phyloP scores from a whole-genome alignment of 2,797 vertebrate species.

The Dendrocincla tyrannina region DNA sequence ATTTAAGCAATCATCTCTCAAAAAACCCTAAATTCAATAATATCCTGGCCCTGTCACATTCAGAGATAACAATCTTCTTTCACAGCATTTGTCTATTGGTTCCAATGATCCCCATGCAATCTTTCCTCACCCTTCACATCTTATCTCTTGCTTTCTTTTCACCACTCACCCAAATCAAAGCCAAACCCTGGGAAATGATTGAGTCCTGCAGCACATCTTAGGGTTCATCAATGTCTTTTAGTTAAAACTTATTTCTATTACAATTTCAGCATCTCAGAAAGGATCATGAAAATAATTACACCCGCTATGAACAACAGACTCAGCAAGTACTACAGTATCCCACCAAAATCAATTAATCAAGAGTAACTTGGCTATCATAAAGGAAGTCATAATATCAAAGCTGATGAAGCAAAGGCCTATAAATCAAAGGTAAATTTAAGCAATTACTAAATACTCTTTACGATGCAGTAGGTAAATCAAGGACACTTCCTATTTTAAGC shows the following conservation, averaged over 20 bases:
- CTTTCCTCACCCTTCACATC: neutral
- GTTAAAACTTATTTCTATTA: neutral
- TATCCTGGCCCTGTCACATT: neutral
- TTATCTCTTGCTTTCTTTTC: neutral
- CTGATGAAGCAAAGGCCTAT: neutral
- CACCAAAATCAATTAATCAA: neutral
- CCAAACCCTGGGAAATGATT: neutral
- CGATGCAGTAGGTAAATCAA: conserved; percentile 8
- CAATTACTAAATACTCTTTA: neutral
- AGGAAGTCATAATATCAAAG: neutral
- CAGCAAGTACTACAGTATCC: neutral
- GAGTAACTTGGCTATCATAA: neutral
- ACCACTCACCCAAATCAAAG: neutral
- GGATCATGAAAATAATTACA: neutral
- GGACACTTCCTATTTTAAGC: conserved; percentile 19
- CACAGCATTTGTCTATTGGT: neutral
- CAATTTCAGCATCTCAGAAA: neutral
- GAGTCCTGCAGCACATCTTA: neutral
- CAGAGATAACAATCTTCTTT: neutral
- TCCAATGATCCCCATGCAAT: accelerated
- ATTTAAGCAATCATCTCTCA: neutral
- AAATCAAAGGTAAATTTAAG: conserved; percentile 20
- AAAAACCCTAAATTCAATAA: neutral
- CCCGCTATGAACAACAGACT: neutral
- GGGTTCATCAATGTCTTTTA: neutral